Base-by-base conservation (phyloP, 2,113 vertebrate species). In the Coturnix japonica region DNA sequence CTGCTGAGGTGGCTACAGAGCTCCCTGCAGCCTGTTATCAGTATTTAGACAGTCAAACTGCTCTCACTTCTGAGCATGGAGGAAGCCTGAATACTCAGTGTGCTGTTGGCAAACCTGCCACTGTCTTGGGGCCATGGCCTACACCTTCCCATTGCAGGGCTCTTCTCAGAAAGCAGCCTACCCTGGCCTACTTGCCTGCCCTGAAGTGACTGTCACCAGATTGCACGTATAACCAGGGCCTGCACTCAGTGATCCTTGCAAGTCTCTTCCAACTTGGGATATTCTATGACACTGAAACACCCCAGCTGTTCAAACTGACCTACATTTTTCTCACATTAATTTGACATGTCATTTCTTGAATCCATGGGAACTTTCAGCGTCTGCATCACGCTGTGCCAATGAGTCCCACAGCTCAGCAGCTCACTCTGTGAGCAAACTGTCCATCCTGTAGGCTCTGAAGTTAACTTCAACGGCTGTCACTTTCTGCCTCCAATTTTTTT, bases 401-500 rank as follows among this genome's bases (percentile, higher is more conserved):
- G 63, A 92, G 66, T 75, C 93, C 74, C 81, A 70, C 44, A 85
- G 66, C 23, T 70, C 71, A 69, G 61, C 78, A 91, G 33, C 84
- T 87, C 74, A 65, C 7, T 25, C 22, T 39, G 39, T 51, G 85
- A 87, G 78, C n/a, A 89, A 65, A 91, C 72, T 41, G 37, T 54
- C 53, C 44, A 53, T 90, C 44, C 33, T 87, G 26, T n/a, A 71
- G 65, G 66, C 57, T 89, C 84, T 47, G 66, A 90, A 56, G 49
- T 72, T 84, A 69, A 84, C 65, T 86, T 90, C 82, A 91, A 81
- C 81, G 92, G 57, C 44, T 85, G 93, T 87, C 39, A 76, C 89
- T 93, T 93, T 84, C 89, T 85, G 63, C 59, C 63, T 85, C 54
- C 64, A 15, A 39, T 69, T 92, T 76, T 76, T 37, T 37, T 85